A percentile compares a stretch with the other conserved stretches of the same genome.
Evolutionary conservation across 2,113 vertebrate genomes (phyloP).

Genomic region (Hippocampus mohnikei): DNA sequence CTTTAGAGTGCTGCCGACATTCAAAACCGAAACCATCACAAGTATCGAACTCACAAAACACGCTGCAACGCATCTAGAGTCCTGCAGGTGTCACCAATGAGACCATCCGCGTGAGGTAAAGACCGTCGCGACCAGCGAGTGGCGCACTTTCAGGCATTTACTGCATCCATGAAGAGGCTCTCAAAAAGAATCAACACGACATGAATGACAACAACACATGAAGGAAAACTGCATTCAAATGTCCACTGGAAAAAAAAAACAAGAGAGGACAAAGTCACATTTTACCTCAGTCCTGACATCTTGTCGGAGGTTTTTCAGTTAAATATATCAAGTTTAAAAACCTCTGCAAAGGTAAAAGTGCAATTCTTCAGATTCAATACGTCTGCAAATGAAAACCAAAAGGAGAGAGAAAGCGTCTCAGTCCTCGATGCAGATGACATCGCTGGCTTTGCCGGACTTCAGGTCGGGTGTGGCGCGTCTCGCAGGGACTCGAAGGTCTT

Average conservation of each 20-base stretch:
- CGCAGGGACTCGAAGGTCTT: conserved; percentile 70
- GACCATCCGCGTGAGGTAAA: conserved; percentile 56
- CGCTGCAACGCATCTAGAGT: conserved; percentile 45
- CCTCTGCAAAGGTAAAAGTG: conserved; percentile 67
- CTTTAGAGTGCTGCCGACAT: conserved; percentile 52
- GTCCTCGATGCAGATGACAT: conserved; percentile 75
- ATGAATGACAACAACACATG: conserved; percentile 28
- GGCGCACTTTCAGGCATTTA: conserved; percentile 55
- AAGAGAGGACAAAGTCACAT: conserved; percentile 28
- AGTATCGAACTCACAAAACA: conserved; percentile 50
- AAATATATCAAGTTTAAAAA: conserved; percentile 51
- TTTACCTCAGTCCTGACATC: conserved; percentile 27
- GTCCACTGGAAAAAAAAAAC: conserved; percentile 1
- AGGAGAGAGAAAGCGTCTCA: conserved; percentile 43
- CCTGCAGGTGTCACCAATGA: conserved; percentile 1
- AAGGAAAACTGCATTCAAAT: conserved; percentile 22
- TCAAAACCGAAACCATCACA: conserved; percentile 61
- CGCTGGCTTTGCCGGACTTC: conserved; percentile 68
- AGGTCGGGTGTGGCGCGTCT: conserved; percentile 70
- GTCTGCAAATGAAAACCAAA: neutral
- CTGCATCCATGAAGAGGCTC: conserved; percentile 52
- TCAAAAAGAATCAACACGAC: conserved; percentile 50
- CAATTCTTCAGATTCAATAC: conserved; percentile 63
- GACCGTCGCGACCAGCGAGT: conserved; percentile 53
- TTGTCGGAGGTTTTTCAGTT: conserved; percentile 43